phyloP scores from a whole-genome alignment of 2,113 vertebrate genomes.

The Laticauda colubrina region DNA sequence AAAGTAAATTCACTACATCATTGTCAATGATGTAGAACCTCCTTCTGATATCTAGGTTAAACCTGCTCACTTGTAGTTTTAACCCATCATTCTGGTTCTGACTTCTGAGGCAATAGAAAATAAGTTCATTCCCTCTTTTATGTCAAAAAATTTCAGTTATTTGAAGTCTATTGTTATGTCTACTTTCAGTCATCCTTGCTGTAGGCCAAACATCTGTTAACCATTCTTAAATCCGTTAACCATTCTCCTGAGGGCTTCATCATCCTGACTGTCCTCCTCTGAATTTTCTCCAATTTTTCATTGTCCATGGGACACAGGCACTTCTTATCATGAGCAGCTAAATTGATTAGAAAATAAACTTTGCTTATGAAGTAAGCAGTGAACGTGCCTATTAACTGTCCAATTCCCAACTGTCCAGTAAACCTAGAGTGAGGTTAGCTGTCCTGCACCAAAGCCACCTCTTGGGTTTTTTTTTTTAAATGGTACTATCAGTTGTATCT shows the following conservation, averaged over 20 bases:
- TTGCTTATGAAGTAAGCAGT: background rate
- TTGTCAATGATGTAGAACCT: background rate
- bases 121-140: background rate
- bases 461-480: background rate
- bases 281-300: background rate
- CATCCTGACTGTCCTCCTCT: background rate
- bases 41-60: background rate
- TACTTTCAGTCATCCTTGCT: background rate
- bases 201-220: background rate
- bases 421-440: background rate
- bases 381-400: background rate
- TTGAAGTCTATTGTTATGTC: background rate
- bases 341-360: background rate
- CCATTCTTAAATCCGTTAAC: background rate
- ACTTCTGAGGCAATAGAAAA: background rate
- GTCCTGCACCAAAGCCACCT: background rate
- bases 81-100: background rate
- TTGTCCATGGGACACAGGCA: background rate
- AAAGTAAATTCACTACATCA: background rate
- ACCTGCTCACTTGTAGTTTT: background rate
- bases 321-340: background rate
- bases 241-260: background rate
- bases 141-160: background rate
- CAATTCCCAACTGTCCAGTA: background rate
- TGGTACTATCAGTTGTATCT: background rate